phyloP scores from a whole-genome alignment of 1,140 invertebrate species.

The Drosophila navojoa region DNA sequence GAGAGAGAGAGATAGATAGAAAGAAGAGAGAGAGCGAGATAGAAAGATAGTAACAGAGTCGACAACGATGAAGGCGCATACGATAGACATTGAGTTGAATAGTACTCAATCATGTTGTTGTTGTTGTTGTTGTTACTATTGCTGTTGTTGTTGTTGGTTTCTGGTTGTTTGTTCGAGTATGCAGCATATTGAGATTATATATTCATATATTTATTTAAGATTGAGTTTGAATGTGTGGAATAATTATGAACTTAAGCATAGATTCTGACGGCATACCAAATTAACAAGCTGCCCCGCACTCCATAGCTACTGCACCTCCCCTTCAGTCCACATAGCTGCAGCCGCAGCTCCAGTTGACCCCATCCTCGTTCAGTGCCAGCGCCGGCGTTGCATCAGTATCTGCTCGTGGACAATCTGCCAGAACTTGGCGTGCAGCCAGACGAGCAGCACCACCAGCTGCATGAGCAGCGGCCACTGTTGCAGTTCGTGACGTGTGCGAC shows the following conservation, averaged over 20 bases:
- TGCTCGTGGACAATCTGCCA: conserved; percentile 73
- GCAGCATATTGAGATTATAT: conserved; percentile 66
- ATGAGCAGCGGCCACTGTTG: conserved; percentile 77
- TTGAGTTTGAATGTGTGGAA: conserved; percentile 54
- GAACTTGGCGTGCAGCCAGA: conserved; percentile 77
- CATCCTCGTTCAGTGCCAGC: conserved; percentile 50
- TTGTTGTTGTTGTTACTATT: conserved; percentile 22
- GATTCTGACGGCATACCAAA: conserved; percentile 60
- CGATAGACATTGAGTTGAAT: conserved; percentile 42
- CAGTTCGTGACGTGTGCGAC: conserved; percentile 68
- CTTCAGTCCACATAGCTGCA: neutral
- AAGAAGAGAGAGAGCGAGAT: conserved; percentile 29
- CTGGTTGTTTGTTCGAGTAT: conserved; percentile 27
- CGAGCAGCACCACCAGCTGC: conserved; percentile 66
- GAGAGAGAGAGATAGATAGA: conserved; percentile 25
- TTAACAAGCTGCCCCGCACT: conserved; percentile 24
- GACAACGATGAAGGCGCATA: conserved; percentile 32
- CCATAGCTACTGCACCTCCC: too few species aligned
- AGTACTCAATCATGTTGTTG: conserved; percentile 16
- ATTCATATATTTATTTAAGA: conserved; percentile 45
- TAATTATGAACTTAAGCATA: conserved; percentile 69
- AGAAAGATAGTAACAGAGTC: conserved; percentile 25
- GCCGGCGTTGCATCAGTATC: conserved; percentile 52
- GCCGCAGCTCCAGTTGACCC: neutral
- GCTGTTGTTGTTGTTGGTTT: neutral